Evolutionary conservation across 2,888 invertebrate genomes (phyloP).

Genomic region (Chloroclysta siterata): DNA sequence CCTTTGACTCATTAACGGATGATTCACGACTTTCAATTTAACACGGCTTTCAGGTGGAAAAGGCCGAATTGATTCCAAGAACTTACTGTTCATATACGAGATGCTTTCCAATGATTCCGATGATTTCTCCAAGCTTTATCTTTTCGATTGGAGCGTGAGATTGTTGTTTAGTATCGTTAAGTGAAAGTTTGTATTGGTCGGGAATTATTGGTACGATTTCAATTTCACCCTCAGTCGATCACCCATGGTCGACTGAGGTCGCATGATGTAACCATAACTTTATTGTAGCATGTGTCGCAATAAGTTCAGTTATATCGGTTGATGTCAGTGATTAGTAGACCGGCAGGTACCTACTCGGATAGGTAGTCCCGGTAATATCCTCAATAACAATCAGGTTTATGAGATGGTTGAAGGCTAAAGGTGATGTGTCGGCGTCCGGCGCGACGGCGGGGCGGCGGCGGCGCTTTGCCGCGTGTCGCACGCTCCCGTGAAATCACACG

Average conservation of each 20-base stretch:
- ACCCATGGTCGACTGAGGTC: conserved; percentile 11
- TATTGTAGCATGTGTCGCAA: too few species aligned
- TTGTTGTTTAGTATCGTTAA: conserved; percentile 36
- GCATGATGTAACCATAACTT: not conserved
- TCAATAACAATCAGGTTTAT: conserved; percentile 23
- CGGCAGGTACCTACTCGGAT: not conserved
- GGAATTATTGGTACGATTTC: conserved; percentile 29
- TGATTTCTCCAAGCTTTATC: conserved; percentile 19
- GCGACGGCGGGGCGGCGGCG: conserved; percentile 1
- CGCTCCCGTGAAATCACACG: conserved; percentile 56
- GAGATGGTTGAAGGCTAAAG: conserved; percentile 27
- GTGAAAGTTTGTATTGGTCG: conserved; percentile 38
- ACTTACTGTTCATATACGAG: conserved; percentile 2
- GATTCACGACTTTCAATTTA: conserved; percentile 28
- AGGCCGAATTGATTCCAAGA: conserved; percentile 22
- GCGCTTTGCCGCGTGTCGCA: conserved; percentile 29
- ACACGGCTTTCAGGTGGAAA: conserved; percentile 18
- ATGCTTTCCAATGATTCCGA: conserved; percentile 16
- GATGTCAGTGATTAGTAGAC: conserved; percentile 4
- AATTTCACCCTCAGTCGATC: conserved; percentile 28
- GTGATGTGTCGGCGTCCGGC: conserved; percentile 9
- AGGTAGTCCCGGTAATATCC: conserved; percentile 2
- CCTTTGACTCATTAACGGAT: conserved; percentile 14
- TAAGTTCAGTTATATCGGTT: not conserved
- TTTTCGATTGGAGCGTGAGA: conserved; percentile 30